Base-by-base conservation (phyloP, 2,797 vertebrate genomes). In the Cryptoblepharus egeriae region DNA sequence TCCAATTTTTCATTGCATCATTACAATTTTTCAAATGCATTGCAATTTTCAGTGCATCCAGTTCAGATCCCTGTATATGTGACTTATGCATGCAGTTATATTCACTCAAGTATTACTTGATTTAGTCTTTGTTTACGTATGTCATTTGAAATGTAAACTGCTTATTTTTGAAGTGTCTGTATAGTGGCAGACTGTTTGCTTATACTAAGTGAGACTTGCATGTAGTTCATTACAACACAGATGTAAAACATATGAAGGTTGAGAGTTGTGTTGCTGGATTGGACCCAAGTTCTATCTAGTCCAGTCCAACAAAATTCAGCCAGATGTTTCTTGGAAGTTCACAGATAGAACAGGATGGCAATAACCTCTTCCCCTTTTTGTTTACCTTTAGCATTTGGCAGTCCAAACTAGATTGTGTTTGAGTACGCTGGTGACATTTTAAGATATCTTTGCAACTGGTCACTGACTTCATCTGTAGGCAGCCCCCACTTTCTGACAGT, bases 161-260 rank as follows among this genome's bases (percentile, higher is more conserved):
- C 87, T 89, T 89, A 84, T 88, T 91, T 80, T 81, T 93, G 78
- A 81, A 86, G 65, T 67, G 74, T 61, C 88, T 92, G 39, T 79
- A 85, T 89, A 80, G 86, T 90, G 86, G 82, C 84, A 90, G 73
- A 22, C n/a, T 39, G 18, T 68, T 76, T 85, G 13, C 82, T 72
- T 90, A 86, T 89, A 89, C 74, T 84, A 89, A 89, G 80, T 90
- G 85, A 86, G 91, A 81, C 77, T 75, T 92, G 60, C 6, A 2
- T 81, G 9, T 83, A 84, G 82, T 81, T 88, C 83, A 89, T 77
- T 86, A 63, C 32, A 76, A 60, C 77, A 74, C 73, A 91, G 39
- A 49, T 88, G 81, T 79, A 84, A 58, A 80, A 76, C 88, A 86
- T 88, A 87, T 87, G 91, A 90, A 85, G 86, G 79, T 75, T n/a